These are phyloP conservation scores for Orchesellides sinensis DNA, from an alignment of 2,888 invertebrate genomes.

Conservation along the genomic window DNA sequence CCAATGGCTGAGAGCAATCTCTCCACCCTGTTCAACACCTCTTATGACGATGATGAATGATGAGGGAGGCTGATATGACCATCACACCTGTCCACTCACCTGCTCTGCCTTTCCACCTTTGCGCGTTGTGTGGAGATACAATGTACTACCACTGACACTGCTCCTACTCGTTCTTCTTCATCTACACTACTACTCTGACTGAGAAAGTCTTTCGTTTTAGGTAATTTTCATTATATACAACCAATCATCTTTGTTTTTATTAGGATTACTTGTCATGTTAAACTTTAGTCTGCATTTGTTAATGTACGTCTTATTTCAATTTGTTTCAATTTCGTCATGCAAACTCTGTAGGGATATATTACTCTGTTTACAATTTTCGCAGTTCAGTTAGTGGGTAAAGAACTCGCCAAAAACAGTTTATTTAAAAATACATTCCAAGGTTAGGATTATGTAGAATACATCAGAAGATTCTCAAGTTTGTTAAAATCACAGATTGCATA, in stretches of 20 bases:
- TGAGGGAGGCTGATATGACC: constrained; percentile 41
- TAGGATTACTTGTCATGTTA: too few species aligned
- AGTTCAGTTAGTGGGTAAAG: too few species aligned
- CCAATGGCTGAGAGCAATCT: constrained; percentile 21
- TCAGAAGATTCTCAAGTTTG: too few species aligned
- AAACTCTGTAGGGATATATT: too few species aligned
- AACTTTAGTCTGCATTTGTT: too few species aligned
- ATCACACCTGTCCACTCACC: constrained; percentile 44
- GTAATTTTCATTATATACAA: constrained; percentile 63
- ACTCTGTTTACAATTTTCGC: too few species aligned
- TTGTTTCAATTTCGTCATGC: too few species aligned
- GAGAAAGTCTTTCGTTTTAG: constrained; percentile 57
- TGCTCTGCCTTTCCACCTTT: constrained; percentile 40
- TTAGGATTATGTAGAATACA: too few species aligned
- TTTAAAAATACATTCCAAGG: too few species aligned
- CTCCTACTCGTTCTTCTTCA: constrained; percentile 38
- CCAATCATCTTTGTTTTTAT: constrained; percentile 59
- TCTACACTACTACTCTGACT: constrained; percentile 58
- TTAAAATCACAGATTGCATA: too few species aligned
- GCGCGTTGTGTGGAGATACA: constrained; percentile 22
- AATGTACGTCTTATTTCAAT: too few species aligned
- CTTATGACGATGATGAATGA: constrained; percentile 35
- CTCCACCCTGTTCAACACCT: neutral
- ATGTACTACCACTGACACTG: constrained; percentile 17
- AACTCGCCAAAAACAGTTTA: too few species aligned